phyloP scores from a whole-genome alignment of 2,888 invertebrate genomes.

The Stenurella melanura region DNA sequence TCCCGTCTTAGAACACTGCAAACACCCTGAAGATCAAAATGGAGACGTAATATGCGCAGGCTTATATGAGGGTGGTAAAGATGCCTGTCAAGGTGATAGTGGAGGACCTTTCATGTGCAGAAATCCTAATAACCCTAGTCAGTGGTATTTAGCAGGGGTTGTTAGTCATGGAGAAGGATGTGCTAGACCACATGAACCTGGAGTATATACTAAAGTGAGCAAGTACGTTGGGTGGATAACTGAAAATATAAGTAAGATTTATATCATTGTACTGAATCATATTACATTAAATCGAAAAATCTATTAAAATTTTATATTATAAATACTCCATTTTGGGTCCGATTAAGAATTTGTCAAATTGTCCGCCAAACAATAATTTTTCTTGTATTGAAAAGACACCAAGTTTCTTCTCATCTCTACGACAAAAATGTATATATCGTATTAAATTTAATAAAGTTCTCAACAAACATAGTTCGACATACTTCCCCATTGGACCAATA shows the following conservation, averaged over 20 bases:
- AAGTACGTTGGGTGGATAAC: slow-evolving; percentile 85
- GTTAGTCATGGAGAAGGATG: slow-evolving; percentile 93
- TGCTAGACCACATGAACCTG: slow-evolving; percentile 85
- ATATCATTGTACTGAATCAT: background rate
- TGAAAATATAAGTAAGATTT: slow-evolving; percentile 76
- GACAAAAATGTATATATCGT: no score
- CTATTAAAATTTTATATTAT: no score
- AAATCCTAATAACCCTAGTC: slow-evolving; percentile 79
- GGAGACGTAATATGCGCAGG: slow-evolving; percentile 86
- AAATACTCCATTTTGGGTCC: no score
- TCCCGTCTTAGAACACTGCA: slow-evolving; percentile 82
- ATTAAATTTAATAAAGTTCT: no score
- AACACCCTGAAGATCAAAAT: slow-evolving; percentile 78
- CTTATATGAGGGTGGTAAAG: slow-evolving; percentile 82
- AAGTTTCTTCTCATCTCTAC: no score
- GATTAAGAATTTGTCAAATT: no score
- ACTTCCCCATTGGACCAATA: no score
- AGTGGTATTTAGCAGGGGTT: slow-evolving; percentile 89
- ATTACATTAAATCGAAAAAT: background rate
- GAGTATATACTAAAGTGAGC: slow-evolving; percentile 88
- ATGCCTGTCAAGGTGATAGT: slow-evolving; percentile 91
- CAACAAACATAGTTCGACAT: no score
- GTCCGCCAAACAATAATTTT: no score
- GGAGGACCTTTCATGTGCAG: slow-evolving; percentile 90
- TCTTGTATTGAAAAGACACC: no score